Conservation (phyloP, 2,888 invertebrate genomes). For the Adineta ricciae region DNA sequence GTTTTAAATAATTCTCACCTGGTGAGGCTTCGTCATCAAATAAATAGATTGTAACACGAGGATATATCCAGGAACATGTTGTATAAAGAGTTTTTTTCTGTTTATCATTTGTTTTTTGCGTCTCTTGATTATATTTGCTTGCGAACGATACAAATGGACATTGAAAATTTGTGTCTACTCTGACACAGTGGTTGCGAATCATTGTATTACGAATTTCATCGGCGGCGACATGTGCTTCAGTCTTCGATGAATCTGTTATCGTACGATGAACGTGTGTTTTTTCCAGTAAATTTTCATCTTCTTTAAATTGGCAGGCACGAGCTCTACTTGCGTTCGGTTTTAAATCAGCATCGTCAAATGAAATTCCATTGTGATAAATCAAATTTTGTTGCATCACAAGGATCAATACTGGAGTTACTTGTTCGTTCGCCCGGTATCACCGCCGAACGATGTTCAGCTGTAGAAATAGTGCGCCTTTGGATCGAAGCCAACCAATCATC, state of each 20-base stretch:
- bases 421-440: no score
- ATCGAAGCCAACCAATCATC: no score
- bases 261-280: no score
- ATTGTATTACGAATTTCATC: not conserved
- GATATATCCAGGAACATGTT: not conserved
- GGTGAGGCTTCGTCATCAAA: not conserved
- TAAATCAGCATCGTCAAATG: no score
- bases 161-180: not conserved
- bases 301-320: no score
- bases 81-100: not conserved
- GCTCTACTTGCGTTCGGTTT: no score
- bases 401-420: no score
- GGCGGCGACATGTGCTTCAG: not conserved
- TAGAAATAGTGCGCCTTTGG: no score
- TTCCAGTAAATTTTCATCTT: no score
- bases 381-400: no score
- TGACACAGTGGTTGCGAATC: not conserved
- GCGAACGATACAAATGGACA: not conserved
- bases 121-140: not conserved
- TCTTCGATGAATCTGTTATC: not conserved
- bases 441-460: no score
- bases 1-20: not conserved
- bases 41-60: not conserved
- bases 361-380: no score
- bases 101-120: not conserved